Evolutionary conservation across 2,888 invertebrate genomes (phyloP), one percentile per base, ranked within the genome.

Genomic region (Melinaea menophilus): DNA sequence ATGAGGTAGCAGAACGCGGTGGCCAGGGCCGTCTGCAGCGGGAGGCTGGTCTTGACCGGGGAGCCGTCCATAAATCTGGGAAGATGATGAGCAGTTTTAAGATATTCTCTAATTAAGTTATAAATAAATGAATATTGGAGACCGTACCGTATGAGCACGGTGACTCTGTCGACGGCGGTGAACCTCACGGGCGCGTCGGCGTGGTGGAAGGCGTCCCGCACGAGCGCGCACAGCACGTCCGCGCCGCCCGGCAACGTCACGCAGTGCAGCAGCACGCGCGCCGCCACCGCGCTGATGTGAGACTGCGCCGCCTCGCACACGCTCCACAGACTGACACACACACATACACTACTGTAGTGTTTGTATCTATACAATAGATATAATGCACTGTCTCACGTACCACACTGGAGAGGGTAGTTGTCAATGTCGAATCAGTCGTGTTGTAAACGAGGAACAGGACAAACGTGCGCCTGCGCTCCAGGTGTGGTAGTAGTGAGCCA

Each of bases 1-100:
- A 99, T 96, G 63, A 99, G 92, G 84, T 98, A 98, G 85, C 98
- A 99, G 92, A 99, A 99, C 1, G 98, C 97, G 71, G 98, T 98
- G 5, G 99, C 97, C 75, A 99, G 86, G 0, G 98, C 96, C 0
- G 98, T 97, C 86, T 99, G 98, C 58, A 99, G 90, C 1, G 94
- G 93, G 62, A 94, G 93, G 79, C 97, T 95, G 62, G 95, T 95
- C 75, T 95, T 93, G 37, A 98, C 91, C 0, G 97, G 96, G 0
- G 96, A 96, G 0, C 95, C 94, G 81, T 98, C 98, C 94, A 99
- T 95, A 85, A 98, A 98, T 75, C 95, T 92, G 59, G 7, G 3
- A 12, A 45, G 57, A n/a, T 13, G 37, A 5, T 7, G 12, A 46
- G 31, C 33, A 5, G 9, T 11, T 9, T 41, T 0, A 11, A 41